These are phyloP conservation scores for Micromys minutus DNA, from an alignment of 2,113 vertebrate species.

Conservation along the genomic window DNA sequence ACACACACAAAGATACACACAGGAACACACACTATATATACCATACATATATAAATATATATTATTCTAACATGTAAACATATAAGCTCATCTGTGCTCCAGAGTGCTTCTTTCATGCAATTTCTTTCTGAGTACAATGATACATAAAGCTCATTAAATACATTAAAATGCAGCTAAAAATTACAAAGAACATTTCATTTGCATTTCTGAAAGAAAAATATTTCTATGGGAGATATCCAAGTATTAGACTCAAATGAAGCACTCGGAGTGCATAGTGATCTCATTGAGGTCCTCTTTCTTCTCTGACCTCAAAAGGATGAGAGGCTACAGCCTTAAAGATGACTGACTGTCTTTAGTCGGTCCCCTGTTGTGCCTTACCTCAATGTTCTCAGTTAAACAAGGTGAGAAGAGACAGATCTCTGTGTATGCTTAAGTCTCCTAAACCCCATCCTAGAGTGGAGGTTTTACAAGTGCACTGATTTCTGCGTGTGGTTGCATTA, in stretches of 20 bases:
- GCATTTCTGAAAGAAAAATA: constrained; percentile 6
- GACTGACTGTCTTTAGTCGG: background rate
- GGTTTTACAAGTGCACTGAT: background rate
- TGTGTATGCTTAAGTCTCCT: background rate
- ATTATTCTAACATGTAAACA: background rate
- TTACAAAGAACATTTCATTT: constrained; percentile 1
- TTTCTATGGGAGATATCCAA: background rate
- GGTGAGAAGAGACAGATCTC: background rate
- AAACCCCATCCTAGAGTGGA: background rate
- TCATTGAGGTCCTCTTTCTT: background rate
- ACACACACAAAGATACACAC: background rate
- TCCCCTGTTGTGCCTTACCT: background rate
- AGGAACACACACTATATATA: background rate
- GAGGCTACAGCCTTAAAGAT: background rate
- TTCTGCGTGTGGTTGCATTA: background rate
- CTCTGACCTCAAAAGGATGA: background rate
- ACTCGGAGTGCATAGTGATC: background rate
- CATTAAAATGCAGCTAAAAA: constrained; percentile 16
- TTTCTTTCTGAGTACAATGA: background rate
- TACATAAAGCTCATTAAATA: background rate
- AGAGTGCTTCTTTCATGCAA: constrained; percentile 10
- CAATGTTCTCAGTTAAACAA: background rate
- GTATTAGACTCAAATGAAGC: background rate
- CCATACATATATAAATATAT: background rate
- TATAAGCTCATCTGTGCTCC: background rate